phyloP scores from a whole-genome alignment of 2,797 vertebrate genomes.

The Sebastes aleutianus region DNA sequence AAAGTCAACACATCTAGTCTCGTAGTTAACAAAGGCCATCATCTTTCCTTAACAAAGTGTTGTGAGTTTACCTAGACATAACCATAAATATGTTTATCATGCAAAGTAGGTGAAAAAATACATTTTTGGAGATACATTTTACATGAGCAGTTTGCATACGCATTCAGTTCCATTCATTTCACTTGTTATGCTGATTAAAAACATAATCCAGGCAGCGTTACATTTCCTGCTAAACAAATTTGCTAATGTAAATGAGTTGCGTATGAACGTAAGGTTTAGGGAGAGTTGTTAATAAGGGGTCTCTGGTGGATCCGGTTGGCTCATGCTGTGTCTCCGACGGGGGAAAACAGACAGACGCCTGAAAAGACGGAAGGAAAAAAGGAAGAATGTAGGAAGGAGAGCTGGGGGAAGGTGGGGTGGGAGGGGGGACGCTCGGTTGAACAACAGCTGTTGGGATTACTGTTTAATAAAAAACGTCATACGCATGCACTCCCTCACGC shows the following conservation, averaged over 20 bases:
- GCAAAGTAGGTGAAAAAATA: no score
- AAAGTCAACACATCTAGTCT: background rate
- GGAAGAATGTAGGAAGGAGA: slow-evolving; percentile 6
- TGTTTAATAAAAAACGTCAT: slow-evolving; percentile 76
- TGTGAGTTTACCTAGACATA: background rate
- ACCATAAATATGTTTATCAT: background rate
- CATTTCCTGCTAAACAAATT: background rate
- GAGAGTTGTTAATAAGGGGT: slow-evolving; percentile 52
- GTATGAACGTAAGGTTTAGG: slow-evolving; percentile 15
- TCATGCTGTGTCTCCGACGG: slow-evolving; percentile 28
- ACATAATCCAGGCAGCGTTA: background rate
- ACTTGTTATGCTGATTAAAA: slow-evolving; percentile 16
- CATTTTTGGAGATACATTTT: background rate
- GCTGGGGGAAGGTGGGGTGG: slow-evolving; percentile 16
- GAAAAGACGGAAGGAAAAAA: slow-evolving; percentile 30
- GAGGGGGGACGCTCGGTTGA: slow-evolving; percentile 24
- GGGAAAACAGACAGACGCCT: slow-evolving; percentile 23
- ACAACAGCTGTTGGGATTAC: slow-evolving; percentile 83
- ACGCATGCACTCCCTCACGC: slow-evolving; percentile 51
- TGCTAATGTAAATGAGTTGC: slow-evolving; percentile 27
- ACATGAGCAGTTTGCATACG: background rate
- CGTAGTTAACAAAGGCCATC: background rate
- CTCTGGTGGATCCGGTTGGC: slow-evolving; percentile 51
- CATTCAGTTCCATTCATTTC: background rate
- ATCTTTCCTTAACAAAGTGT: background rate